These are phyloP conservation scores for Synanthedon formicaeformis DNA, from an alignment of 2,888 invertebrate species.

Conservation along the genomic window DNA sequence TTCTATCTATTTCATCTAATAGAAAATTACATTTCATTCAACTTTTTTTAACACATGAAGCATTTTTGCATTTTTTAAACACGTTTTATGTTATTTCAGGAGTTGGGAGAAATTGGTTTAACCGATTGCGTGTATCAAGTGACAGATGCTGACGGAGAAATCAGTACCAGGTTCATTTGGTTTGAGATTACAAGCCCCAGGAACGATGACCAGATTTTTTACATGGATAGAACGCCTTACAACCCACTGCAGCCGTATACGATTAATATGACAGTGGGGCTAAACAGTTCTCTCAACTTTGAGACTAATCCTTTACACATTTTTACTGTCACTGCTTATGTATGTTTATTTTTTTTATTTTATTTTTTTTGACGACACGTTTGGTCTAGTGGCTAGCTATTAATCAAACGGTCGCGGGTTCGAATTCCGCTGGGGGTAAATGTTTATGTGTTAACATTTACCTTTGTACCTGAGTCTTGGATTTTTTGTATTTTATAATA, in stretches of 20 bases:
- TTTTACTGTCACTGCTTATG: conserved; percentile 65
- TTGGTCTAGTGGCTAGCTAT: neutral
- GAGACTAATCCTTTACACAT: conserved; percentile 65
- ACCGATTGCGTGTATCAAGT: conserved; percentile 50
- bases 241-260: conserved; percentile 24
- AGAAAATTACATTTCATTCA: no score
- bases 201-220: conserved; percentile 43
- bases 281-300: conserved; percentile 41
- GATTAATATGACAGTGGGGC: conserved; percentile 43
- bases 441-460: no score
- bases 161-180: conserved; percentile 51
- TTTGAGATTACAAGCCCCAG: conserved; percentile 47
- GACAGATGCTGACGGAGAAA: conserved; percentile 45
- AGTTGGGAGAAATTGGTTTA: conserved; percentile 39
- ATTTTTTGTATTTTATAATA: no score
- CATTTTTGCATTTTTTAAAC: no score
- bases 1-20: no score
- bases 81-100: conserved; percentile 23
- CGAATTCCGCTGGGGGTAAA: no score
- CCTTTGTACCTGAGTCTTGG: no score
- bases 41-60: neutral
- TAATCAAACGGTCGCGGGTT: no score
- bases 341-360: conserved; percentile 31
- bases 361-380: neutral
- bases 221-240: conserved; percentile 28